These are phyloP conservation scores for Enteromius argenteus DNA, from an alignment of 2,797 vertebrate genomes.

Conservation along the genomic window DNA sequence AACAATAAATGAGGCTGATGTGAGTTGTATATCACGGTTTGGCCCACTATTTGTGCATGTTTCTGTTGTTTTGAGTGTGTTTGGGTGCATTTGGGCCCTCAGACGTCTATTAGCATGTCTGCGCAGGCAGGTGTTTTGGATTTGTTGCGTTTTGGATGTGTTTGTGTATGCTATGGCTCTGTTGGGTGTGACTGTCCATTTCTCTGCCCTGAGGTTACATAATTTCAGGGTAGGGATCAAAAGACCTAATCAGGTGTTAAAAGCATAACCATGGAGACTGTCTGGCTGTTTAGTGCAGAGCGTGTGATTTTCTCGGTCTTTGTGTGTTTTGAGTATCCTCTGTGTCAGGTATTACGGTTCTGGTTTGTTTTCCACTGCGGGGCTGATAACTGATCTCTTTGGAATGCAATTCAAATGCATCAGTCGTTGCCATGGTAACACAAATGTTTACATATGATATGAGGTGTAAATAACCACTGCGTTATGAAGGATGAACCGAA, in stretches of 20 bases:
- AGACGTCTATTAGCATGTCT: slow-evolving; percentile 14
- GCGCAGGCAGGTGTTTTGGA: slow-evolving; percentile 15
- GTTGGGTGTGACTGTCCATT: slow-evolving; percentile 54
- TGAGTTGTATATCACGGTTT: not conserved
- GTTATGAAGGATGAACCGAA: too few species aligned
- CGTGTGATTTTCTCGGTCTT: slow-evolving; percentile 56
- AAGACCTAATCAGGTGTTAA: slow-evolving; percentile 70
- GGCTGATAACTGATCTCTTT: too few species aligned
- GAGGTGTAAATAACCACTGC: too few species aligned
- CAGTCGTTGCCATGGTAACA: too few species aligned
- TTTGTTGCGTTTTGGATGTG: slow-evolving; percentile 39
- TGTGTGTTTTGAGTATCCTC: slow-evolving; percentile 53
- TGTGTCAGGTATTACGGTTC: slow-evolving; percentile 36
- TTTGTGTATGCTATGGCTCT: slow-evolving; percentile 23
- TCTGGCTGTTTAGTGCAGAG: slow-evolving; percentile 61
- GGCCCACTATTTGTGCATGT: slow-evolving; percentile 12
- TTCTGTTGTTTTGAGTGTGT: slow-evolving; percentile 64
- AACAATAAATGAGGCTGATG: slow-evolving; percentile 14
- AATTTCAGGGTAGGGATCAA: slow-evolving; percentile 66
- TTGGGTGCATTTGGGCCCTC: slow-evolving; percentile 53
- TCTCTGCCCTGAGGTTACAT: slow-evolving; percentile 60
- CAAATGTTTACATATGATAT: too few species aligned
- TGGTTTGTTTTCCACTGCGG: too few species aligned
- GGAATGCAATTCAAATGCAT: too few species aligned
- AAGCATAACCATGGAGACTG: slow-evolving; percentile 61